A percentile compares a stretch with the other conserved stretches of the same genome.
Evolutionary conservation across 2,888 invertebrate genomes (phyloP).

Genomic region (Psylliodes chrysocephalus): DNA sequence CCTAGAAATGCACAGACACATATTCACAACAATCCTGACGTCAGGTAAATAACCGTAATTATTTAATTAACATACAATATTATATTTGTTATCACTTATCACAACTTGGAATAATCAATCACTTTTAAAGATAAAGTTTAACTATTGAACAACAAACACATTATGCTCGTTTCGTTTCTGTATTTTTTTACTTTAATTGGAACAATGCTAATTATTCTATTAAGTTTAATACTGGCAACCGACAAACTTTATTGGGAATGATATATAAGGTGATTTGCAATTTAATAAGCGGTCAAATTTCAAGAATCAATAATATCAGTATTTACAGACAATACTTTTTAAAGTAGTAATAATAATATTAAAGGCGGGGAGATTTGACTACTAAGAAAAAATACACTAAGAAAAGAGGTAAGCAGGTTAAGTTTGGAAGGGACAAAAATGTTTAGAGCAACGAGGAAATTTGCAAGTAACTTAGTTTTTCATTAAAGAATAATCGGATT

Average conservation of each 20-base stretch:
- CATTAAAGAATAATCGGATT: too few relatives aligned
- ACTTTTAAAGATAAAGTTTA: background rate
- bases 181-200: background rate
- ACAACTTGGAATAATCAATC: background rate
- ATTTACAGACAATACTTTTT: too few relatives aligned
- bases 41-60: background rate
- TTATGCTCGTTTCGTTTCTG: background rate
- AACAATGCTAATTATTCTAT: conserved; percentile 4
- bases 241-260: background rate
- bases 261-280: conserved; percentile 1
- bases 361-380: too few relatives aligned
- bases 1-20: conserved; percentile 16
- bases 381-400: too few relatives aligned
- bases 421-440: too few relatives aligned
- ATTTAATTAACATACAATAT: background rate
- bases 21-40: background rate
- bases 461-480: too few relatives aligned
- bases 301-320: too few relatives aligned
- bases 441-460: too few relatives aligned
- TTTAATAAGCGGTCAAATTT: too few relatives aligned
- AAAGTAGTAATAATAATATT: too few relatives aligned
- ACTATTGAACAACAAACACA: background rate
- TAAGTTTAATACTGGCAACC: background rate
- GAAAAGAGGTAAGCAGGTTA: too few relatives aligned
- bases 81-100: background rate